phyloP scores from a whole-genome alignment of 1,140 invertebrate species.

The Bombus fervidus region DNA sequence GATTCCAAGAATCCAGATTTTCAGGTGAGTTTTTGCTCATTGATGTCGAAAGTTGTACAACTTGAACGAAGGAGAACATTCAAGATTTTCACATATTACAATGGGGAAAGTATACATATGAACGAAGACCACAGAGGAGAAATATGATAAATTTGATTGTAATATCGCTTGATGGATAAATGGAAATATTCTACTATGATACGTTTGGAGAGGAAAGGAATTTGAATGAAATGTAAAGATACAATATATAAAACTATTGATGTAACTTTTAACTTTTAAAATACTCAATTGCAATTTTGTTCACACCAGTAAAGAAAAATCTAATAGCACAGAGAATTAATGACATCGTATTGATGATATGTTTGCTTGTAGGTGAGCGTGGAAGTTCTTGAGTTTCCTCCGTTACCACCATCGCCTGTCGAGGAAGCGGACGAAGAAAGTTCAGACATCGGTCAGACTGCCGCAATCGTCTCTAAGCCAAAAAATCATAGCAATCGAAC shows the following conservation, averaged over 20 bases:
- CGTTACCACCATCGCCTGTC: slow-evolving; percentile 89
- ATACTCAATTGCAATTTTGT: too few species aligned
- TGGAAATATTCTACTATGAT: too few species aligned
- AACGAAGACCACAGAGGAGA: too few species aligned
- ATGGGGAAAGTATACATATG: background rate
- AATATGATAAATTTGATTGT: too few species aligned
- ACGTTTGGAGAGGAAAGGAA: too few species aligned
- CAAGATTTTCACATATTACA: background rate
- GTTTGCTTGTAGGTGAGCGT: slow-evolving; percentile 80
- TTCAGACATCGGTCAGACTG: slow-evolving; percentile 84
- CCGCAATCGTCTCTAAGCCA: slow-evolving; percentile 75
- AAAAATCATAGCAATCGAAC: slow-evolving; percentile 75
- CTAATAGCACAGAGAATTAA: too few species aligned
- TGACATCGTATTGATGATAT: background rate
- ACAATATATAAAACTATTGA: too few species aligned
- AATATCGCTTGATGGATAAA: too few species aligned
- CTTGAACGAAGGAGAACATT: background rate
- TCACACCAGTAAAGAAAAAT: too few species aligned
- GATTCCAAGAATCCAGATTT: slow-evolving; percentile 81
- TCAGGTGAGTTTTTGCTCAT: slow-evolving; percentile 67
- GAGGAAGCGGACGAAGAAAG: slow-evolving; percentile 90
- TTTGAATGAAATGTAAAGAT: too few species aligned
- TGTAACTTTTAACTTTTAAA: too few species aligned
- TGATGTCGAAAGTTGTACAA: too few species aligned
- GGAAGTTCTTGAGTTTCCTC: slow-evolving; percentile 88